These are phyloP conservation scores for Mnemiopsis leidyi DNA, from an alignment of 37 sponge, comb jelly and placozoan species.

Conservation along the genomic window DNA sequence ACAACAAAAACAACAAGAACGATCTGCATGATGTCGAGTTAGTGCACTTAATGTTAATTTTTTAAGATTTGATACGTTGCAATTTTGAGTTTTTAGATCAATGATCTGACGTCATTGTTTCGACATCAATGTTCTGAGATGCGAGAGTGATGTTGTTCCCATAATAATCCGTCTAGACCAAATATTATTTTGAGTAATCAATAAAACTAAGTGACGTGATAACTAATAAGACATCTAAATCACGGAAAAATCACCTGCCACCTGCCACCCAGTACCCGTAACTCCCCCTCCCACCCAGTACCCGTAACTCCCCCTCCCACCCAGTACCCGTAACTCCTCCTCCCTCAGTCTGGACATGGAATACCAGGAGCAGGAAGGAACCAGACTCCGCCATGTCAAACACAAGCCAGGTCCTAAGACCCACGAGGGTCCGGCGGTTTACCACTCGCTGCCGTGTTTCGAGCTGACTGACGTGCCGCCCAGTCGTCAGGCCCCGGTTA, in stretches of 20 bases:
- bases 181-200: neutral
- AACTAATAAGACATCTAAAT: too few relatives aligned
- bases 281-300: too few relatives aligned
- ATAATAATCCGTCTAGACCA: neutral
- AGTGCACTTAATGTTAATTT: too few relatives aligned
- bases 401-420: conserved; percentile 33
- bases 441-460: conserved; percentile 60
- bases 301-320: too few relatives aligned
- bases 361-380: neutral
- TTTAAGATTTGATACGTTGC: too few relatives aligned
- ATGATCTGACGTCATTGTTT: too few relatives aligned
- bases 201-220: too few relatives aligned
- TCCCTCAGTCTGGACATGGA: neutral
- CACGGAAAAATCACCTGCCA: too few relatives aligned
- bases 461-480: conserved; percentile 58
- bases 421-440: conserved; percentile 48
- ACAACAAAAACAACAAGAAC: neutral
- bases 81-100: too few relatives aligned
- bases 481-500: conserved; percentile 16
- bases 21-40: neutral
- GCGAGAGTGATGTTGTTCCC: too few relatives aligned
- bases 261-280: too few relatives aligned
- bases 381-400: conserved; percentile 36
- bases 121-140: too few relatives aligned
- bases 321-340: neutral